Evolutionary conservation across 2,888 invertebrate genomes (phyloP), one percentile per base, ranked within the genome.

Genomic region (Operophtera brumata): DNA sequence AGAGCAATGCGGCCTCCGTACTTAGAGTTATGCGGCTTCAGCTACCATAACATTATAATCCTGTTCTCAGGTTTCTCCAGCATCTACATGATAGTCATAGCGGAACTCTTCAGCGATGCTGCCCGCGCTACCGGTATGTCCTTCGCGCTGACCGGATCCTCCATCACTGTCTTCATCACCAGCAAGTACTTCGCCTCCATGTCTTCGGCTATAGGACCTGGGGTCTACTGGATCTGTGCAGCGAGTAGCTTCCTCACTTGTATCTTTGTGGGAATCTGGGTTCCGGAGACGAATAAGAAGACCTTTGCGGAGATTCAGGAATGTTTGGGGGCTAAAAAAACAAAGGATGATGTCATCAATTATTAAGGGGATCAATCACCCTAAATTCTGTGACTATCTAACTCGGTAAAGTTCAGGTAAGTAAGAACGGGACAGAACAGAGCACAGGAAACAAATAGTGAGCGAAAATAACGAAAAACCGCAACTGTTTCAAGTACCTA

Each of bases 271-370:
- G 40, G 67, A 9, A 62, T 79, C 6, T 80, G 69, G 53, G 42
- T 86, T 0, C 85, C 86, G 0, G 86, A 86, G 53, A 86, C 85
- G 0, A 86, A 82, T 30, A 82, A 82, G 0, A 84, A 76, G 44
- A 70, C 70, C 7, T 81, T 85, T 36, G 57, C 61, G 6, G 82
- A 86, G 52, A 85, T 86, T 6, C 85, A 86, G 44, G 59, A 54
- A 26, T 65, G 59, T 40, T 64, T 81, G 39, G 71, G 75, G 1
- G 56, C 20, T 20, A 20, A 20, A 3, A 20, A 20, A 4, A 20
- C 2, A 3, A 20, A 20, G 20, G 20, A 20, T 20, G 20, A 20
- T 20, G 20, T 20, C 20, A 20, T 20, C 4, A 3, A 20, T n/a
- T n/a, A n/a, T n/a, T n/a, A n/a, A n/a, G n/a, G n/a, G n/a, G n/a